phyloP scores from a whole-genome alignment of 2,888 invertebrate species.

The Epistrophella euchroma region DNA sequence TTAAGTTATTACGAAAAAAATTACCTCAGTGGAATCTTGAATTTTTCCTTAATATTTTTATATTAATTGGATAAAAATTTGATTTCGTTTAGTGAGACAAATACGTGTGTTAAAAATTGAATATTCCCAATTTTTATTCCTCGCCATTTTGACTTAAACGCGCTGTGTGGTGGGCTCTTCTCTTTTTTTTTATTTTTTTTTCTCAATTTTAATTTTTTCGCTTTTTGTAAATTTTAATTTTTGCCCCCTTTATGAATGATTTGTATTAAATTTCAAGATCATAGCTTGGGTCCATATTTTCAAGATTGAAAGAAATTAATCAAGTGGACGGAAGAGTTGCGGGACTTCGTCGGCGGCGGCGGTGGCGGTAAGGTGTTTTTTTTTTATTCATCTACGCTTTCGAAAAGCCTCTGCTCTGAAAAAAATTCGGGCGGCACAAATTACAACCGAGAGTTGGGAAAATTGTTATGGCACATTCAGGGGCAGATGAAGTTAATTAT shows the following conservation, averaged over 20 bases:
- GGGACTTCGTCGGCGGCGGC: conserved; percentile 41
- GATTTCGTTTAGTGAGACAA: conserved; percentile 45
- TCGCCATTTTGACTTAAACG: conserved; percentile 75
- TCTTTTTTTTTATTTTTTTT: conserved; percentile 49
- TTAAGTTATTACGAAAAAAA: conserved; percentile 49
- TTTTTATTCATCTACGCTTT: conserved; percentile 41
- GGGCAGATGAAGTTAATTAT: conserved; percentile 82
- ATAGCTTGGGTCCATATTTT: conserved; percentile 43
- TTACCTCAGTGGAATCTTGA: conserved; percentile 55
- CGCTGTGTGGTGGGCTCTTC: conserved; percentile 73
- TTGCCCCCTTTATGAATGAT: conserved; percentile 54
- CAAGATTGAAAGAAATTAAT: conserved; percentile 26
- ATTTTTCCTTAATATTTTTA: conserved; percentile 65
- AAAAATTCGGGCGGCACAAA: conserved; percentile 65
- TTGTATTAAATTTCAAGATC: conserved; percentile 53
- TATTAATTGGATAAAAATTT: conserved; percentile 56
- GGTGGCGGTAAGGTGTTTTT: conserved; percentile 54
- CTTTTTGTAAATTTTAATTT: conserved; percentile 45
- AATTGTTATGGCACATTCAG: conserved; percentile 77
- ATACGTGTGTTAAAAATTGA: conserved; percentile 58
- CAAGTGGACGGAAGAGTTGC: conserved; percentile 20
- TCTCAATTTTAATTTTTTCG: conserved; percentile 24
- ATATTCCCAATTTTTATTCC: conserved; percentile 62
- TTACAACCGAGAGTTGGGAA: conserved; percentile 45
- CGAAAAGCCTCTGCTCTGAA: conserved; percentile 49